These are phyloP conservation scores for Centropus unirufus DNA, from an alignment of 2,113 vertebrate species.

Conservation along the genomic window DNA sequence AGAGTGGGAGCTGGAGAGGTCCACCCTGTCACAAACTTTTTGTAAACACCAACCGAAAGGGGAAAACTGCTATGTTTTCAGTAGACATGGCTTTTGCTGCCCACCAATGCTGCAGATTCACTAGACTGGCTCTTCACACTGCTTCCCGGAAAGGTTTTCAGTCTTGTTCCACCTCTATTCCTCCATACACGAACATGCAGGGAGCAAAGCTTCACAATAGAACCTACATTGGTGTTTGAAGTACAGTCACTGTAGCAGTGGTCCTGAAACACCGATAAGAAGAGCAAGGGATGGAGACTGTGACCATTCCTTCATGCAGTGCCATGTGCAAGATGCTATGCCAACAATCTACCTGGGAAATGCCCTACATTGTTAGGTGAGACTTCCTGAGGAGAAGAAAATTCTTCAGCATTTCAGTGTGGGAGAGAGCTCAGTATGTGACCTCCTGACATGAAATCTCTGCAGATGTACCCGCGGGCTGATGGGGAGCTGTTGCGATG, in stretches of 20 bases:
- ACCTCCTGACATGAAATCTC: neutral
- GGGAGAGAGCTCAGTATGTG: neutral
- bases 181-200: neutral
- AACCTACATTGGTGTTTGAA: neutral
- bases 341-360: neutral
- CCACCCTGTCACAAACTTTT: neutral
- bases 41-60: neutral
- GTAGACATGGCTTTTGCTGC: rapidly evolving
- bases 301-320: rapidly evolving
- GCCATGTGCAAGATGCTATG: rapidly evolving
- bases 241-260: no score
- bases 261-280: neutral
- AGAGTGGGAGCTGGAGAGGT: neutral
- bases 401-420: neutral
- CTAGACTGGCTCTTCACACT: neutral
- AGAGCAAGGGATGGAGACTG: neutral
- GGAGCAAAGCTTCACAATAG: neutral
- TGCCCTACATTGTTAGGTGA: neutral
- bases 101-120: neutral
- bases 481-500: neutral
- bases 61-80: neutral
- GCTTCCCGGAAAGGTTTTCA: neutral
- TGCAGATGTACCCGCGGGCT: neutral
- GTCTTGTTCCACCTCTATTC: neutral
- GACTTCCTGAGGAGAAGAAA: neutral